A percentile compares a stretch with the other conserved stretches of the same genome.
Conservation (phyloP, 1,140 invertebrate species). For the Epicauta chinensis region DNA sequence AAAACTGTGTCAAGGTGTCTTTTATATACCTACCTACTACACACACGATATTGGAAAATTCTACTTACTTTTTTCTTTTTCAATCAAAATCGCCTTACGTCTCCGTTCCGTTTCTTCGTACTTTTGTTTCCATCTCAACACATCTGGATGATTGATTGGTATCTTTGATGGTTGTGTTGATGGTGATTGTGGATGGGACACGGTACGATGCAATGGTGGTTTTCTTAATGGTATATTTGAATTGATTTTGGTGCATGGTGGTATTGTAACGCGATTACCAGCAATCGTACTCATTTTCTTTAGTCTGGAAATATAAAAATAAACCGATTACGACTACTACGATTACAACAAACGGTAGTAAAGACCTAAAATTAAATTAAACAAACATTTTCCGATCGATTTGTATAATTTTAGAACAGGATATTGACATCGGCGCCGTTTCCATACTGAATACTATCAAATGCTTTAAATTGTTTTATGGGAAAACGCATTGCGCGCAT, state of each 20-base stretch:
- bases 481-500: no score
- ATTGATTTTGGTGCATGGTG: neutral
- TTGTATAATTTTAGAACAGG: neutral
- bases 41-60: neutral
- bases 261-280: neutral
- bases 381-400: neutral
- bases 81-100: slow-evolving; percentile 56
- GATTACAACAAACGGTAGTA: neutral
- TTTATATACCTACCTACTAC: no score
- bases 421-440: neutral
- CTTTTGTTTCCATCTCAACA: slow-evolving; percentile 57
- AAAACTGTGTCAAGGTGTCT: slow-evolving; percentile 6
- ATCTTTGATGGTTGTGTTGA: slow-evolving; percentile 14
- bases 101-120: slow-evolving; percentile 61
- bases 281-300: neutral
- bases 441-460: no score
- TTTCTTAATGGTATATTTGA: slow-evolving; percentile 18
- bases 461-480: neutral
- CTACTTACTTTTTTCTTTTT: slow-evolving; percentile 60
- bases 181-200: slow-evolving; percentile 6
- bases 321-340: neutral
- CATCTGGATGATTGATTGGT: slow-evolving; percentile 26
- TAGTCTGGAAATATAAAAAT: neutral
- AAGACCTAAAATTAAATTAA: neutral
- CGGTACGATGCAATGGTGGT: slow-evolving; percentile 14